Percentiles rank a stretch among this genome's conserved stretches.
Conservation (phyloP, 92 coral and sea anemone genomes). For the Meandrina meandrites region DNA sequence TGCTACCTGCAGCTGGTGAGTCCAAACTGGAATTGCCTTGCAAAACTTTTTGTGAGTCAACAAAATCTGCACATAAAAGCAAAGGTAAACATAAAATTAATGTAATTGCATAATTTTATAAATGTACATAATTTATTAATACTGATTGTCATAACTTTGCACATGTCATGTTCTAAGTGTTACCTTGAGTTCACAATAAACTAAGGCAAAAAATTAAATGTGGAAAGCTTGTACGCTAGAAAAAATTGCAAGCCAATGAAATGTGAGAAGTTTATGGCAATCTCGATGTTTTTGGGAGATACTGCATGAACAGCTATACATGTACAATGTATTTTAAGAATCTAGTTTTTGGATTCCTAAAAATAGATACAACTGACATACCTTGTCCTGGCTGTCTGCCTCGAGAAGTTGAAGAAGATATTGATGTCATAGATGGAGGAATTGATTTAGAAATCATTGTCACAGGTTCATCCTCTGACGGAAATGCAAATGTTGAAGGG, state of each 20-base stretch:
- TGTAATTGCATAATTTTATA: too few species aligned
- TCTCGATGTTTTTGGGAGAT: too few species aligned
- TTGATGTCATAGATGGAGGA: slow-evolving; percentile 46
- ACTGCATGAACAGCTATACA: too few species aligned
- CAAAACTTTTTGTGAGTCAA: neutral
- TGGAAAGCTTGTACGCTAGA: neutral
- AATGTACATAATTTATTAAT: neutral
- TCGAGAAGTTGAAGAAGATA: slow-evolving; percentile 1
- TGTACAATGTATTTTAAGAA: too few species aligned
- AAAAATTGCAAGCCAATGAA: neutral
- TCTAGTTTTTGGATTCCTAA: too few species aligned
- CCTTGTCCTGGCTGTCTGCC: neutral
- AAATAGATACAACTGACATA: too few species aligned
- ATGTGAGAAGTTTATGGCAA: too few species aligned
- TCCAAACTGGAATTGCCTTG: slow-evolving; percentile 7
- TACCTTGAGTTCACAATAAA: too few species aligned
- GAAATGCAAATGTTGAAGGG: slow-evolving; percentile 80
- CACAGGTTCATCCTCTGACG: slow-evolving; percentile 89
- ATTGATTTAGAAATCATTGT: slow-evolving; percentile 92
- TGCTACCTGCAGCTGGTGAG: neutral
- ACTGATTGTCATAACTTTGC: too few species aligned
- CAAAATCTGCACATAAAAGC: slow-evolving; percentile 12
- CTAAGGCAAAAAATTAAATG: too few species aligned
- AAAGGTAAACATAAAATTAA: neutral
- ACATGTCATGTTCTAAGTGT: too few species aligned